Evolutionary conservation across 2,797 vertebrate genomes (phyloP), one percentile per base, ranked within the genome.

Genomic region (Tympanoctomys barrerae): DNA sequence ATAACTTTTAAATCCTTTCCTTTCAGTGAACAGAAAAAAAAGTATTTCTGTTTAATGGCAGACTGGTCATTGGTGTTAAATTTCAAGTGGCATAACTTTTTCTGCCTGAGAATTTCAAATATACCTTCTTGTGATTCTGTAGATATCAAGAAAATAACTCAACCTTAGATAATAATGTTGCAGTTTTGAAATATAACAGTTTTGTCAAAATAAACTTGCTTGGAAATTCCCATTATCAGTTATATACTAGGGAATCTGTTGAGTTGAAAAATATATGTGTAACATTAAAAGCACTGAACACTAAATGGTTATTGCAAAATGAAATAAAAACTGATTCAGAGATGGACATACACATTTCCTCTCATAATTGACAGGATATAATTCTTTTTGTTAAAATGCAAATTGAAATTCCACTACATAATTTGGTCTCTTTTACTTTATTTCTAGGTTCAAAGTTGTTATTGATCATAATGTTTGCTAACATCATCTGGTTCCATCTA

Each of bases 31-130:
- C 97, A 96, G 86, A 92, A 86, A 90, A 81, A 61, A 80, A 61
- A 80, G n/a, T 57, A 81, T n/a, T 78, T 26, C 68, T 93, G 49
- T 46, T 79, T 64, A 91, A 61, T 66, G 18, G 57, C 78, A 94
- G 75, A 91, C 95, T 66, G 61, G 66, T 87, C 92, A 12, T 87
- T 96, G 91, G 88, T 89, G 86, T 94, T 96, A 78, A 83, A 87
- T 97, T 97, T 96, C 87, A 83, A 94, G 90, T 96, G 94, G 92
- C 66, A 73, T 92, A 96, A n/a, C 97, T 92, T 77, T 66, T 84
- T 87, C 95, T 88, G 36, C 52, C 95, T 97, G 71, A 61, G 84
- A 94, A 73, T 84, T 36, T 77, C 95, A 95, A 79, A 89, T 97
- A 97, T 97, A 91, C 90, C 95, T 87, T 96, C 46, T 77, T 95